These are phyloP conservation scores for Peromyscus attwateri DNA, from an alignment of 2,797 vertebrate species.

Conservation along the genomic window DNA sequence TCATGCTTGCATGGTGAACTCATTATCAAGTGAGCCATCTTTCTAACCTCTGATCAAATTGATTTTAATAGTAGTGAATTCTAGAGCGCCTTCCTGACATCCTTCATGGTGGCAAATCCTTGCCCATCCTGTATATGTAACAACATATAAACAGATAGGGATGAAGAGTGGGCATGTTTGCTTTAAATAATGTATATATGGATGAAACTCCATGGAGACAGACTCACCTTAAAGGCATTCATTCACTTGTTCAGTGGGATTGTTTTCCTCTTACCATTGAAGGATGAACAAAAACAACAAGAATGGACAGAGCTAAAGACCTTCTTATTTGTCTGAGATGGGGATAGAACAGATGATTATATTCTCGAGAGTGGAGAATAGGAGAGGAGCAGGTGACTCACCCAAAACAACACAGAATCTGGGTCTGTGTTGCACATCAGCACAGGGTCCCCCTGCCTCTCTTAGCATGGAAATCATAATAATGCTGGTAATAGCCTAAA, in stretches of 20 bases:
- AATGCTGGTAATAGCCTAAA: background rate
- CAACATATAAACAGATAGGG: background rate
- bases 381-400: fast-evolving
- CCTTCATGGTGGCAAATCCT: background rate
- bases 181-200: background rate
- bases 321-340: background rate
- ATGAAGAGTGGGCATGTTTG: background rate
- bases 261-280: background rate
- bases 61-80: background rate
- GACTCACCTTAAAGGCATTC: background rate
- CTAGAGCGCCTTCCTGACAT: background rate
- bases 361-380: background rate
- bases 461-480: background rate
- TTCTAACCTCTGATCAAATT: background rate
- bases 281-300: background rate
- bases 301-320: background rate
- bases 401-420: background rate
- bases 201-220: background rate
- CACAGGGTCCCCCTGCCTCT: background rate
- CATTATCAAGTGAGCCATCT: background rate
- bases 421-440: background rate
- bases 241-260: background rate
- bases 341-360: background rate
- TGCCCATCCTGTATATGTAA: background rate
- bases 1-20: background rate